A percentile compares a stretch with the other conserved stretches of the same genome.
Evolutionary conservation across 2,888 invertebrate species (phyloP).

Genomic region (Gymnocheta viridis): DNA sequence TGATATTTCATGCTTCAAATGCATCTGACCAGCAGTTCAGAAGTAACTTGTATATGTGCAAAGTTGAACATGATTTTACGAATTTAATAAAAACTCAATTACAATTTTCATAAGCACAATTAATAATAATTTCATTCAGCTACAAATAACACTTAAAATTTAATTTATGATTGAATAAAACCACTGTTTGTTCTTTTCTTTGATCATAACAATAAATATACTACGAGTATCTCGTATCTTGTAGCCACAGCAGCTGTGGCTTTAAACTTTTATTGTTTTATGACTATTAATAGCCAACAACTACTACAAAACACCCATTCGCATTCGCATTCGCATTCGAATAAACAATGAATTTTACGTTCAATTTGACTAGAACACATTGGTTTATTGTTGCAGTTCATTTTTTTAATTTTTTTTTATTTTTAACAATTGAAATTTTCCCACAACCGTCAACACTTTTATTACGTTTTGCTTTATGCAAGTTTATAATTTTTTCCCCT

Average conservation of each 20-base stretch:
- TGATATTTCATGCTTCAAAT: too few species aligned
- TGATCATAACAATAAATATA: neutral
- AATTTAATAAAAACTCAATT: neutral
- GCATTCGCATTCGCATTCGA: constrained; percentile 14
- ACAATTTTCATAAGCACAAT: neutral
- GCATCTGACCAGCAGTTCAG: too few species aligned
- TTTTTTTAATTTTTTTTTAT: constrained; percentile 20
- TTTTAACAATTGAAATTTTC: constrained; percentile 58
- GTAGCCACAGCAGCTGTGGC: constrained; percentile 57
- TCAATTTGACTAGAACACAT: constrained; percentile 6
- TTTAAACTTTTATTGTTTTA: constrained; percentile 13
- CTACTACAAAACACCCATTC: constrained; percentile 12
- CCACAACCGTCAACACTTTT: constrained; percentile 68
- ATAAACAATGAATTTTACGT: constrained; percentile 42
- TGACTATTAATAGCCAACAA: constrained; percentile 46
- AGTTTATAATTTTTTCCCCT: constrained; percentile 8
- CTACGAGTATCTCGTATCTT: neutral
- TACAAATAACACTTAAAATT: neutral
- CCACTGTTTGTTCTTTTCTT: constrained; percentile 28
- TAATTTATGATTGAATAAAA: constrained; percentile 9
- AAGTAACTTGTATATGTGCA: too few species aligned
- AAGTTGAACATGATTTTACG: neutral
- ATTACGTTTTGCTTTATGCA: constrained; percentile 34
- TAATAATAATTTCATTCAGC: neutral
- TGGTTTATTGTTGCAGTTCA: constrained; percentile 8